Evolutionary conservation across 64 coral and sea anemone species (phyloP), one percentile per base, ranked within the genome.

Genomic region (Acropora tenuis): DNA sequence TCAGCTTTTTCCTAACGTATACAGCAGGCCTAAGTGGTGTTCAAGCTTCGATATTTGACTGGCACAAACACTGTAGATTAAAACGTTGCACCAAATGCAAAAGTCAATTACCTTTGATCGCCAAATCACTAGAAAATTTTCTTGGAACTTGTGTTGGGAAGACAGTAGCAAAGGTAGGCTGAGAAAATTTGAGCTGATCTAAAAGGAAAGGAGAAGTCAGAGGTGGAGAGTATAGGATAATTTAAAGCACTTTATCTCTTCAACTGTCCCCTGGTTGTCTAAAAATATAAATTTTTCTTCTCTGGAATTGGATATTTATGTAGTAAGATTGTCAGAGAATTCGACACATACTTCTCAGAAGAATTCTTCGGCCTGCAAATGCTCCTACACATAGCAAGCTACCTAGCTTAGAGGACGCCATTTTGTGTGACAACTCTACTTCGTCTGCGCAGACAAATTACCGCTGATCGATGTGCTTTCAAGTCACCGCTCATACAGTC

Each of bases 381-480:
- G 87, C 16, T 30, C 78, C 80, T 17, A 89, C 72, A 43, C 47
- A 59, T 9, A 76, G 55, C 19, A 94, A 47, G 69, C 83, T 52
- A 58, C 92, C 79, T 78, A 89, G 50, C n/a, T 60, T 67, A 10
- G 66, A 1, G 78, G 92, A 78, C 87, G 87, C 92, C 92, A 94
- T 94, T 82, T 94, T 94, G 73, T 78, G 77, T 44, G 30, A 40
- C 13, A 48, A 15, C 10, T 44, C 55, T 6, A 10, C 55, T 68
- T 57, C 80, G 80, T 42, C 59, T 83, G 80, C 59, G 65, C 59
- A 18, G 0, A 43, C 61, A 60, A 6, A 1, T 67, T 15, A n/a
- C 80, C 80, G 80, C 80, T 83, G 30, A 30, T 30, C 30, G 30
- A 30, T 30, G 30, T 30, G 30, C 30, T 30, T 30, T 30, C 30